Base-by-base conservation (phyloP, 2,888 invertebrate genomes). In the Leucophenga montana region DNA sequence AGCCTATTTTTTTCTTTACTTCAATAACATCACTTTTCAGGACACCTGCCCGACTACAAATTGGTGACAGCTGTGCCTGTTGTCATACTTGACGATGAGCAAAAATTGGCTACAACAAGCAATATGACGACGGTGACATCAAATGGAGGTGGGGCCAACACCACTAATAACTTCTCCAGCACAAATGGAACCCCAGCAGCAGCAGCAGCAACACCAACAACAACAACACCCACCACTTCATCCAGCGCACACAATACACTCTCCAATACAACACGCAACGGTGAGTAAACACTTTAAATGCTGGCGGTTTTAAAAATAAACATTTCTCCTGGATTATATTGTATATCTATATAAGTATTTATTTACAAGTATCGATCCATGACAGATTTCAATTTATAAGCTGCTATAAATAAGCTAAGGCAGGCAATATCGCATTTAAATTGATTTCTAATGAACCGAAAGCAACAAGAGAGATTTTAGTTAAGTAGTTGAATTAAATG, bases 41-140 rank as follows among this genome's bases (percentile, higher is more conserved):
- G 22, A 78, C 88, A 88, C 76, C 82, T 88, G 77, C 89, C 90
- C 66, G 93, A 93, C 87, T 94, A 93, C 89, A 92, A 93, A 85
- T 91, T 93, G 86, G 94, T 94, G 85, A 94, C 93, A 78, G 94
- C 94, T 76, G 90, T 94, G 78, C 94, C 94, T 72, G 94, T 94
- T 79, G 92, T 94, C 88, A 92, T 94, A 87, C 92, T 94, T 87
- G 94, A 94, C 86, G 93, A 94, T 85, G 92, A 92, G 66, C 84
- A 84, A 53, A 86, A 87, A 67, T 46, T 70, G 65, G 67, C 71
- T 18, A 69, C 68, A 31, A 53, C 73, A 62, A 53, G 69, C 53
- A 46, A 73, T 48, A 72, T 39, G 39, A 39, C 39, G 11, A 8
- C 5, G 8, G 1, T 8, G 8, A 11, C 11, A 5, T 39, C 39